Evolutionary conservation across 2,888 invertebrate genomes (phyloP).

Genomic region (Coremacera marginata): DNA sequence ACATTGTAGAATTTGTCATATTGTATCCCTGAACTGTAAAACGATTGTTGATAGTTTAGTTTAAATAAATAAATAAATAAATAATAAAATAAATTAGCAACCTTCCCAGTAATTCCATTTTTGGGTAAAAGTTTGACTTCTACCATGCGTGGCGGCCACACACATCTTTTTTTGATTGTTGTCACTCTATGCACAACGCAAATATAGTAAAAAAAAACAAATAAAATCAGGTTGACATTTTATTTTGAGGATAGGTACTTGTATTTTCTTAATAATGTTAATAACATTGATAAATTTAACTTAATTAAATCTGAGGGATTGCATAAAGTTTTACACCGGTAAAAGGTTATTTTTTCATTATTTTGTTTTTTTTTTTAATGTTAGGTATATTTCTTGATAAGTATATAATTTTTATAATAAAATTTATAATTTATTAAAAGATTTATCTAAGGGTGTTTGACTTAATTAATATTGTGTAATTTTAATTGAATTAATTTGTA

Average conservation of each 20-base stretch:
- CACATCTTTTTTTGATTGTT: no score
- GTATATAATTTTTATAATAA: conserved; percentile 59
- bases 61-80: no score
- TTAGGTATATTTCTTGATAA: conserved; percentile 50
- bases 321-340: conserved; percentile 59
- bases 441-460: conserved; percentile 60
- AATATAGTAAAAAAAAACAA: background rate
- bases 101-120: no score
- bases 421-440: conserved; percentile 63
- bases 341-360: conserved; percentile 54
- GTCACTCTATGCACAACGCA: background rate
- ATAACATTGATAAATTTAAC: conserved; percentile 67
- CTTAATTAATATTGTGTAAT: conserved; percentile 35
- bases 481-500: conserved; percentile 50
- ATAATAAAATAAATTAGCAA: no score
- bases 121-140: no score
- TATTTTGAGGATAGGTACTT: conserved; percentile 67
- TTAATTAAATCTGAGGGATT: conserved; percentile 52
- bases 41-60: no score
- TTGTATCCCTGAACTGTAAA: no score
- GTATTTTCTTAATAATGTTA: conserved; percentile 67
- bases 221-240: conserved; percentile 44
- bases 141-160: no score
- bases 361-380: conserved; percentile 55
- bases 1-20: no score